phyloP scores from a whole-genome alignment of 2,888 invertebrate species.

The Germaria angustata region DNA sequence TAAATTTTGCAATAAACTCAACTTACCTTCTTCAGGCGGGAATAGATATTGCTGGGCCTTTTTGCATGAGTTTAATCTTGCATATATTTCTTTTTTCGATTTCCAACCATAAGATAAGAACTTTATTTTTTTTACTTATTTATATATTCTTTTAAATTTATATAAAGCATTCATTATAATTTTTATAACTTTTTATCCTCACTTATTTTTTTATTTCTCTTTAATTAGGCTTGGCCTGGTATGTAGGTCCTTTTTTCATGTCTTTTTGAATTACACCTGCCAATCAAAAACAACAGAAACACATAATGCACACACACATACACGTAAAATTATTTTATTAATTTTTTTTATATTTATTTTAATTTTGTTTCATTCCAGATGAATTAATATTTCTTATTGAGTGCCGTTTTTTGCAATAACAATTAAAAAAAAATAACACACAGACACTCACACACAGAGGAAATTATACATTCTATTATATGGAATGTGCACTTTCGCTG shows the following conservation, averaged over 20 bases:
- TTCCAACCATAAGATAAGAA: too few relatives aligned
- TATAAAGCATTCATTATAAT: too few relatives aligned
- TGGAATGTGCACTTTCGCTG: not conserved
- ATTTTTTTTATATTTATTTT: not conserved
- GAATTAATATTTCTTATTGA: not conserved
- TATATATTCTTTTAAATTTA: too few relatives aligned
- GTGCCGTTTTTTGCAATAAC: not conserved
- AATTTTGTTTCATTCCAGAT: not conserved
- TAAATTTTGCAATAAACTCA: not conserved
- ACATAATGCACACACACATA: not conserved
- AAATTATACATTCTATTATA: not conserved
- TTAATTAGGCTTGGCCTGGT: not conserved
- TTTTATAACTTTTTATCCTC: too few relatives aligned
- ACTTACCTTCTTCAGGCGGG: constrained; percentile 11
- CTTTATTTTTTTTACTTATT: too few relatives aligned
- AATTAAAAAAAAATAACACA: not conserved
- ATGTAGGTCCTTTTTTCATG: not conserved
- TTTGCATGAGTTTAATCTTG: too few relatives aligned
- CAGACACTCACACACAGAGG: not conserved
- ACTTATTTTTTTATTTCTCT: not conserved
- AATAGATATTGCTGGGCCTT: too few relatives aligned
- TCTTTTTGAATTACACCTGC: constrained; percentile 18
- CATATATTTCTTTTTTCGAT: too few relatives aligned
- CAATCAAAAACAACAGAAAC: constrained; percentile 26
- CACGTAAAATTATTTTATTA: not conserved